Evolutionary conservation across 2,113 vertebrate species (phyloP).

Genomic region (human (Homo sapiens)): GRCh38 chr13:40054501-40055000

Average conservation of each 20-base stretch:
- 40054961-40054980: constrained; percentile 3
- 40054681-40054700: no score
- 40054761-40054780: not conserved
- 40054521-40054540: not conserved
- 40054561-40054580: not conserved
- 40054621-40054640: not conserved
- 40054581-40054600: not conserved
- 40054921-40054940: not conserved
- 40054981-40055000: not conserved
- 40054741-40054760: not conserved
- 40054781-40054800: not conserved
- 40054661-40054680: not conserved
- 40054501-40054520: not conserved
- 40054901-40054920: not conserved
- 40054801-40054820: not conserved
- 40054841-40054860: not conserved
- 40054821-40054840: not conserved
- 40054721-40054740: not conserved
- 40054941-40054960: not conserved
- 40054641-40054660: not conserved
- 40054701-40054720: not conserved
- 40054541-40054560: not conserved
- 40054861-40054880: not conserved
- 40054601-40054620: not conserved
- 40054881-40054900: not conserved